These are phyloP conservation scores for Rhynchophorus ferrugineus DNA, from an alignment of 1,140 invertebrate genomes.

Conservation along the genomic window DNA sequence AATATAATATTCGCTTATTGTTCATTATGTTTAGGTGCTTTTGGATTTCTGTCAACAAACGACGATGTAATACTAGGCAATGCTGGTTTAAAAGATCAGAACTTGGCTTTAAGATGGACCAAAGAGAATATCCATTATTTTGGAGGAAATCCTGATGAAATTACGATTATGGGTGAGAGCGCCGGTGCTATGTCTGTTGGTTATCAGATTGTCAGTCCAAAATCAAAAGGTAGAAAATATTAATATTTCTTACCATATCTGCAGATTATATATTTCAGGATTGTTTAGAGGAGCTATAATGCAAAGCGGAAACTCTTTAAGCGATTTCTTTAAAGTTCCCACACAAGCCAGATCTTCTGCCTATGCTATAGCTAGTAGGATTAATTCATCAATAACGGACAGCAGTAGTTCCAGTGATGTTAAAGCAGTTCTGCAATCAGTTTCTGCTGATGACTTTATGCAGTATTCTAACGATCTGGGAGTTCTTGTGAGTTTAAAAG, in stretches of 20 bases:
- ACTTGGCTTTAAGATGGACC: conserved; percentile 6
- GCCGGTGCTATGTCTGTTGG: conserved; percentile 5
- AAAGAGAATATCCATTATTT: conserved; percentile 6
- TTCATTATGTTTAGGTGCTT: neutral
- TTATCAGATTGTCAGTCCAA: neutral
- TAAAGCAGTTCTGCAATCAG: neutral
- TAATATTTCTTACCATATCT: no score
- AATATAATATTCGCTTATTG: no score
- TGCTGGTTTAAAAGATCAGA: conserved; percentile 9
- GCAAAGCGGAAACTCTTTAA: neutral
- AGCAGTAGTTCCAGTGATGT: neutral
- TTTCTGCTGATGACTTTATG: neutral
- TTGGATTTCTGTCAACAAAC: conserved; percentile 2
- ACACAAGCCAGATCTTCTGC: neutral
- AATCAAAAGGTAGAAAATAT: conserved; percentile 8
- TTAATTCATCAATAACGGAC: neutral
- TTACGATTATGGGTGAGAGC: conserved; percentile 5
- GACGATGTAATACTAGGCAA: conserved; percentile 3
- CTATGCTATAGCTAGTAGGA: neutral
- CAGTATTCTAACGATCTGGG: neutral
- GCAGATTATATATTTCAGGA: no score
- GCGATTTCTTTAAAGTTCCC: neutral
- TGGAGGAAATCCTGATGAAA: conserved; percentile 1
- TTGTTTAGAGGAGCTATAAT: neutral
- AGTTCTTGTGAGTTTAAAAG: neutral